Percentiles rank a stretch among this genome's conserved stretches.
Evolutionary conservation across 53 echinoderm and acorn worm species (phyloP).

Genomic region (Henricia sp.): DNA sequence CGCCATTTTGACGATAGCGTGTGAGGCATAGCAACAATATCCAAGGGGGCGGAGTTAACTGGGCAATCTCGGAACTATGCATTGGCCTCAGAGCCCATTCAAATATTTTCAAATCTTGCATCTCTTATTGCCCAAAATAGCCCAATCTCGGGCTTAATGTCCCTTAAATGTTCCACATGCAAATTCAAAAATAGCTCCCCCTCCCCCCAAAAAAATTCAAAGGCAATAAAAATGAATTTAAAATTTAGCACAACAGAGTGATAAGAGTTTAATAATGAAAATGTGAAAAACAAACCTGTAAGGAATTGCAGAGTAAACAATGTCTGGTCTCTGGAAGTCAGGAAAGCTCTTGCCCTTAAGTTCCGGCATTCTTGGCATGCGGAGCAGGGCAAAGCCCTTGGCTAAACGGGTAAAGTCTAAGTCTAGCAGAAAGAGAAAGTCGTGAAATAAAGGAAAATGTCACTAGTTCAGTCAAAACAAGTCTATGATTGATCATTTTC

Average conservation of each 20-base stretch:
- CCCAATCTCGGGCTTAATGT: too few species aligned
- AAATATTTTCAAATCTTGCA: too few species aligned
- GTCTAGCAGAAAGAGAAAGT: slow-evolving; percentile 54
- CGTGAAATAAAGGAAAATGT: background rate
- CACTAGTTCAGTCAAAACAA: background rate
- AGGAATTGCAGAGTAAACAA: slow-evolving; percentile 82
- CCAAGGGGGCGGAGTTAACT: too few species aligned
- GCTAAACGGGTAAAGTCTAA: slow-evolving; percentile 87
- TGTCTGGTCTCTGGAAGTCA: slow-evolving; percentile 66
- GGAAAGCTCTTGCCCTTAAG: slow-evolving; percentile 81
- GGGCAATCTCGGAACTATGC: too few species aligned
- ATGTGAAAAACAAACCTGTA: slow-evolving; percentile 77
- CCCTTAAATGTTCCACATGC: too few species aligned
- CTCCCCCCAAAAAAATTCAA: too few species aligned
- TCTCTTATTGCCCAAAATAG: too few species aligned
- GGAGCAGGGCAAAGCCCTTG: slow-evolving; percentile 86
- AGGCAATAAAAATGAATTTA: too few species aligned
- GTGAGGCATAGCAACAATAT: too few species aligned
- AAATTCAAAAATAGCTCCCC: too few species aligned
- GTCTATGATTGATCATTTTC: background rate
- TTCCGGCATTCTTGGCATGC: slow-evolving; percentile 96
- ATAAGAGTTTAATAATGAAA: background rate
- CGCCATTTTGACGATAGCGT: too few species aligned
- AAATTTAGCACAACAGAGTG: background rate
- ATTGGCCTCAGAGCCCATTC: too few species aligned